phyloP scores from a whole-genome alignment of 2,113 vertebrate genomes.

The Colaptes auratus region DNA sequence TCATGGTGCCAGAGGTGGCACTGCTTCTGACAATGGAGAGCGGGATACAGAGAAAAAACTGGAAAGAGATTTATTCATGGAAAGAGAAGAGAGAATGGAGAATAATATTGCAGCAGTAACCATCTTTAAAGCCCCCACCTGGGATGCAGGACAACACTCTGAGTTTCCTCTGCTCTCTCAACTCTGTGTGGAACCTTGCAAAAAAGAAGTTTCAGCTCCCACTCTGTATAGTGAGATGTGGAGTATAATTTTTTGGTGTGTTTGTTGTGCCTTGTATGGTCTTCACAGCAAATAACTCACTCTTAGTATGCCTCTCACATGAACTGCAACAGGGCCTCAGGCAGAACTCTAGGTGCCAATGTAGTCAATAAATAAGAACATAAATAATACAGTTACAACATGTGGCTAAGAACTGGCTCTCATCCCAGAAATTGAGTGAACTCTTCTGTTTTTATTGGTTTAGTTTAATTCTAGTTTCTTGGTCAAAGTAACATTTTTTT shows the following conservation, averaged over 20 bases:
- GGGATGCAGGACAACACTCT: background rate
- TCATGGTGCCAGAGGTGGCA: background rate
- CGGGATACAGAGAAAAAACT: background rate
- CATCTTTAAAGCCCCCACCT: background rate
- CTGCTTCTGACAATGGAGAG: background rate
- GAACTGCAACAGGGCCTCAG: background rate
- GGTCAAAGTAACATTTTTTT: background rate
- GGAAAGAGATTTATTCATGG: background rate
- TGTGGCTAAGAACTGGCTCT: constrained; percentile 42
- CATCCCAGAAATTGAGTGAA: constrained; percentile 51
- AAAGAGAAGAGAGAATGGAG: background rate
- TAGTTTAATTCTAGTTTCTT: constrained; percentile 13
- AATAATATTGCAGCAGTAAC: background rate
- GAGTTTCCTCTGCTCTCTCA: background rate
- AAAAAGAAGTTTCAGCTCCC: background rate
- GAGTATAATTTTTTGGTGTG: background rate
- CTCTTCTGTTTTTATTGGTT: constrained; percentile 31
- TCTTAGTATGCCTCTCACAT: background rate
- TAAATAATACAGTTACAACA: constrained; percentile 54
- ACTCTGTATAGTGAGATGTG: background rate
- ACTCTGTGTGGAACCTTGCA: background rate
- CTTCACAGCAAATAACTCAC: background rate
- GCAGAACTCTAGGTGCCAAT: constrained; percentile 41
- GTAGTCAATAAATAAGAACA: constrained; percentile 60
- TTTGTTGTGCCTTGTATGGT: background rate